phyloP scores from a whole-genome alignment of 2,888 invertebrate genomes.

The Subacronicta megacephala region DNA sequence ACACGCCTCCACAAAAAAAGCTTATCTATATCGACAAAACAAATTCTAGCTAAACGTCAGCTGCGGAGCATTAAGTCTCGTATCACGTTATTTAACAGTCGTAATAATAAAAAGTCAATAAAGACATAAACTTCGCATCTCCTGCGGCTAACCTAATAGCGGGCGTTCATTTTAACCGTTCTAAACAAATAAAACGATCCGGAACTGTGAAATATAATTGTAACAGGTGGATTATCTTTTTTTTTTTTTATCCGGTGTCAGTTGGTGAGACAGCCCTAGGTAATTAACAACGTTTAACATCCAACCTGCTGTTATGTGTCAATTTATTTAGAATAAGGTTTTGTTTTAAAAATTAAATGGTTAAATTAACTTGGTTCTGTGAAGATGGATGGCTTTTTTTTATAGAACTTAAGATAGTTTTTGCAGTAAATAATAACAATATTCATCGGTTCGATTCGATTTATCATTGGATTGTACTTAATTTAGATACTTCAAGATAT shows the following conservation, averaged over 20 bases:
- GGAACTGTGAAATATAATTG: slow-evolving; percentile 65
- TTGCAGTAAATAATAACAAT: no score
- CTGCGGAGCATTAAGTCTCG: slow-evolving; percentile 62
- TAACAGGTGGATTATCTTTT: slow-evolving; percentile 81
- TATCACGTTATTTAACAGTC: slow-evolving; percentile 69
- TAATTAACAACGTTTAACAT: slow-evolving; percentile 82
- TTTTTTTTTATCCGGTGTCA: slow-evolving; percentile 70
- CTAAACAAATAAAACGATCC: slow-evolving; percentile 83
- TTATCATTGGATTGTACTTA: no score
- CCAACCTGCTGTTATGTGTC: slow-evolving; percentile 79
- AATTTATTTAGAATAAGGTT: slow-evolving; percentile 56
- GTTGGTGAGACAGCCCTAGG: slow-evolving; percentile 69
- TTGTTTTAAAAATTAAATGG: slow-evolving; percentile 27
- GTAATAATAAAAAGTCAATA: slow-evolving; percentile 79
- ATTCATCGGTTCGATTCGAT: no score
- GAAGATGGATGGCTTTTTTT: slow-evolving; percentile 10
- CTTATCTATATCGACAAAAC: slow-evolving; percentile 4
- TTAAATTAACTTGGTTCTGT: slow-evolving; percentile 18
- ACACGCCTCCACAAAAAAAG: no score
- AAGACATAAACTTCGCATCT: slow-evolving; percentile 80
- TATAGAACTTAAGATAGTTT: neutral
- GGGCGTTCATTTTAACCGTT: slow-evolving; percentile 71
- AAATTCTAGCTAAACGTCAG: slow-evolving; percentile 61
- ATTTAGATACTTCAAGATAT: no score
- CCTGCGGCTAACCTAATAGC: slow-evolving; percentile 87